A percentile compares a stretch with the other conserved stretches of the same genome.
Conservation (phyloP, 1,140 invertebrate species). For the Antheraea mylitta region DNA sequence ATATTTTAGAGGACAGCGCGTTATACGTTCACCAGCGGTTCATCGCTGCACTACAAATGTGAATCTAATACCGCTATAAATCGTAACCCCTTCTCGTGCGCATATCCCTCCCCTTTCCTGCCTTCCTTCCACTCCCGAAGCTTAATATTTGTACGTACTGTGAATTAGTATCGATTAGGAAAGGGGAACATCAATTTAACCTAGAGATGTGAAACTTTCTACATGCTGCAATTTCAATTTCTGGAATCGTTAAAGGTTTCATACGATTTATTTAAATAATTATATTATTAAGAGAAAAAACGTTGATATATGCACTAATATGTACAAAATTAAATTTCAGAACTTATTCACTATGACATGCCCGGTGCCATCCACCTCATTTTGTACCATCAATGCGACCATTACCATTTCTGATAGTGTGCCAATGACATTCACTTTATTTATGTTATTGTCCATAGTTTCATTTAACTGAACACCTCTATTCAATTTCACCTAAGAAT, state of each 20-base stretch:
- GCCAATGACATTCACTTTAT: too few species aligned
- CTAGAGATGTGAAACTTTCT: conserved; percentile 20
- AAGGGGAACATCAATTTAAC: conserved; percentile 47
- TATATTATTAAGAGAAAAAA: too few species aligned
- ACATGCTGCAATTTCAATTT: background rate
- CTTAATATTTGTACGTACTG: conserved; percentile 41
- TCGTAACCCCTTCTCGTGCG: conserved; percentile 42
- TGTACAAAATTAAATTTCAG: too few species aligned
- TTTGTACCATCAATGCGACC: too few species aligned
- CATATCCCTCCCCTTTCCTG: conserved; percentile 32
- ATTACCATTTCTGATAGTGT: too few species aligned
- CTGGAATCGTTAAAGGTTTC: background rate
- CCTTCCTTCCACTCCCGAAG: conserved; percentile 29
- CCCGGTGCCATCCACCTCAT: too few species aligned
- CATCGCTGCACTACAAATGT: conserved; percentile 45
- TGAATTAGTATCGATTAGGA: conserved; percentile 66
- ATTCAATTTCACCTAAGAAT: too few species aligned
- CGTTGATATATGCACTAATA: too few species aligned
- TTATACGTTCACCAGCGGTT: conserved; percentile 29
- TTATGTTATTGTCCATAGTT: too few species aligned
- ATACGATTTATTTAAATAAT: too few species aligned
- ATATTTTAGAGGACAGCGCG: conserved; percentile 24
- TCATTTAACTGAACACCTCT: too few species aligned
- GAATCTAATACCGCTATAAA: conserved; percentile 66
- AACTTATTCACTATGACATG: too few species aligned